Evolutionary conservation across 2,888 invertebrate species (phyloP), one percentile per base, ranked within the genome.

Genomic region (Nomada fabriciana): DNA sequence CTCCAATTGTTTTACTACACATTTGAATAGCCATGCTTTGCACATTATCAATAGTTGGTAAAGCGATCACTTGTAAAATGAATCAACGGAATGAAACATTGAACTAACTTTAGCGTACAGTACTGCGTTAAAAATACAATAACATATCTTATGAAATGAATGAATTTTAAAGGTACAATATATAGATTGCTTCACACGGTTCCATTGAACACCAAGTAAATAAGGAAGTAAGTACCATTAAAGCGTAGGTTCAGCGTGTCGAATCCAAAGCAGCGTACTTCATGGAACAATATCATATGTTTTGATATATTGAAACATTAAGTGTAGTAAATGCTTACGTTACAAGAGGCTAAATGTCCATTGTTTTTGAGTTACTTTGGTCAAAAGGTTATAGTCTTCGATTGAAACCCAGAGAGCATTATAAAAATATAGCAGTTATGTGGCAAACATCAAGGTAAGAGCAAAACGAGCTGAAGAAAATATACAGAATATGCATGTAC

Each of bases 401-500:
- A 20, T 60, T 15, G 11, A 20, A 15, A 25, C 15, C 13, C 7
- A 36, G 13, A 23, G 4, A 2, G 29, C 23, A 20, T 36, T 57
- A 63, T 23, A 1, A 13, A 1, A 47, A 7, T 18, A 15, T 15
- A 15, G 47, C 11, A 20, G 9, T 20, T 25, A 23, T 25, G 20
- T 20, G 20, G 11, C 3, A 23, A 55, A 11, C n/a, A 2, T n/a
- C 4, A 50, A 25, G 9, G 9, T 29, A 43, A 50, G 43, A 10
- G 61, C 1, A 0, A 5, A 50, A 43, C 2, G 9, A 9, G 15
- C 1, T 18, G 15, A 13, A 13, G 13, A n/a, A 53, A 23, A n/a
- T 3, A n/a, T 43, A 15, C 10, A 25, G 9, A 15, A 59, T 18
- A 13, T 5, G 18, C 25, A 23, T 64, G 43, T 83, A 88, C 88